Evolutionary conservation across 2,888 invertebrate genomes (phyloP).

Genomic region (Dendrolimus pini): DNA sequence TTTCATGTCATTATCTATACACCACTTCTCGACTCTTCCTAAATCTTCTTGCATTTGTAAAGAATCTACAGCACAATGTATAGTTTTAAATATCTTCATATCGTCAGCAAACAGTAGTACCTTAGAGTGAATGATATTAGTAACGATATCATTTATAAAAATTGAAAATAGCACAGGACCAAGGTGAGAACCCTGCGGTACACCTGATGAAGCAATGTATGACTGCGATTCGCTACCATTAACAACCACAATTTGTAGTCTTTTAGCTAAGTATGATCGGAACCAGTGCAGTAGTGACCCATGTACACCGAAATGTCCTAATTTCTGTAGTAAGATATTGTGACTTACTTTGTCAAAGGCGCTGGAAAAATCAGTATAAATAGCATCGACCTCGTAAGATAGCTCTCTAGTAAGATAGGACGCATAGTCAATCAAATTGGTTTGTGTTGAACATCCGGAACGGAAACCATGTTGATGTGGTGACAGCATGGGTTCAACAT

Average conservation of each 20-base stretch:
- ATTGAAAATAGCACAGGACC: conserved; percentile 4
- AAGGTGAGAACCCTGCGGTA: not conserved
- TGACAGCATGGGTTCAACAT: conserved; percentile 2
- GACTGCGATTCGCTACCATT: not conserved
- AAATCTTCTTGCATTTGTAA: no score
- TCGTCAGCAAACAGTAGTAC: no score
- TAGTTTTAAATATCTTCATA: no score
- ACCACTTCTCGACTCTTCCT: no score
- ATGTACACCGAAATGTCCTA: not conserved
- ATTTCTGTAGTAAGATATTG: not conserved
- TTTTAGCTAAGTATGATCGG: conserved; percentile 1
- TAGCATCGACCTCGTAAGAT: no score
- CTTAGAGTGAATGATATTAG: no score
- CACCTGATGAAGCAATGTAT: no score
- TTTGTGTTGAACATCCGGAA: conserved; percentile 2
- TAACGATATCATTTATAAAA: conserved; percentile 3
- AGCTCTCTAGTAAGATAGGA: no score
- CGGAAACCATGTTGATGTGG: conserved; percentile 2
- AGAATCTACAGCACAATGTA: no score
- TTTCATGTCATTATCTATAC: no score
- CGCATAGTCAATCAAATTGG: conserved; percentile 1
- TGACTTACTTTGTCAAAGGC: conserved; percentile 3
- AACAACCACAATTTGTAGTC: not conserved
- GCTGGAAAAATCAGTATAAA: not conserved
- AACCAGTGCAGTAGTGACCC: not conserved